phyloP scores from a whole-genome alignment of 2,888 invertebrate species.

The Andrena flavipes region DNA sequence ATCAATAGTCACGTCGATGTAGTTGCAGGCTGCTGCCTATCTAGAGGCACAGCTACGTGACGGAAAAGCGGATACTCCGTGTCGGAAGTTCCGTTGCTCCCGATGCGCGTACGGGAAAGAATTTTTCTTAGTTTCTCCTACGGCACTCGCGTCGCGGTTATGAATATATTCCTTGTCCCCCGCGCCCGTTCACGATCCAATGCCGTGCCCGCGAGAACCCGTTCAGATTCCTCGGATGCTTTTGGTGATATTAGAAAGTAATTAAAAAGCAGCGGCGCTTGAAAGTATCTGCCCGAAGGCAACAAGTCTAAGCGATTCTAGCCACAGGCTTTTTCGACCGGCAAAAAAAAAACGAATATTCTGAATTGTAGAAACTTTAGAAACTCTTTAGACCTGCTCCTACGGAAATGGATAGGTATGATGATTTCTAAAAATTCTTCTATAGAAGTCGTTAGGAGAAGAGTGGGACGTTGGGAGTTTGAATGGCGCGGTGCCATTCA shows the following conservation, averaged over 20 bases:
- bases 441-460: background rate
- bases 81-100: slow-evolving; percentile 81
- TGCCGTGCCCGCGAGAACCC: background rate
- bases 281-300: background rate
- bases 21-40: slow-evolving; percentile 74
- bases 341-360: no score
- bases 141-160: slow-evolving; percentile 18
- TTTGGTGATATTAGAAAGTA: slow-evolving; percentile 1
- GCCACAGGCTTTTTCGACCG: no score
- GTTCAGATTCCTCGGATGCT: background rate
- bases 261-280: background rate
- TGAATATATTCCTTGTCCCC: slow-evolving; percentile 12
- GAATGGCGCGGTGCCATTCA: background rate
- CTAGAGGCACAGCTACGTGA: slow-evolving; percentile 78
- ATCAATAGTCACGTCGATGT: slow-evolving; percentile 74
- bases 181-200: background rate
- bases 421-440: background rate
- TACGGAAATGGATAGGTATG: no score
- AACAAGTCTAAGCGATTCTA: background rate
- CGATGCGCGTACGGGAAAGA: slow-evolving; percentile 70
- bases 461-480: background rate
- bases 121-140: slow-evolving; percentile 64
- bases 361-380: no score
- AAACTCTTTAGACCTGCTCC: no score
- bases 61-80: slow-evolving; percentile 79